Evolutionary conservation across 2,888 invertebrate species (phyloP).

Genomic region (Eupsilia transversa): DNA sequence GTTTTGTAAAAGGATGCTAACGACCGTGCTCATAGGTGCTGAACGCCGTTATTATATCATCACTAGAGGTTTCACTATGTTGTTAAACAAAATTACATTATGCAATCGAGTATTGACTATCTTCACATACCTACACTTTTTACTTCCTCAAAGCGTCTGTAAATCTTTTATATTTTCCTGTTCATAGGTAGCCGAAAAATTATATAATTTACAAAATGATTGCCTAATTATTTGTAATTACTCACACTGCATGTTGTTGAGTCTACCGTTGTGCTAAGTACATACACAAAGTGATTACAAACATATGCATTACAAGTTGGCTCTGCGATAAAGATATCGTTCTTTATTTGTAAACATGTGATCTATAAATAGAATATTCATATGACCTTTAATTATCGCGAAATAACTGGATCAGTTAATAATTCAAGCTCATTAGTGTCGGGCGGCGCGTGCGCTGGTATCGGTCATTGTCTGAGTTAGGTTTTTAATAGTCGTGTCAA

Average conservation of each 20-base stretch:
- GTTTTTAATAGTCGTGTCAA: constrained; percentile 83
- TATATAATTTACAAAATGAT: constrained; percentile 55
- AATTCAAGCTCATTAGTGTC: constrained; percentile 47
- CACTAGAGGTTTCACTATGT: constrained; percentile 84
- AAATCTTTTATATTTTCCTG: constrained; percentile 61
- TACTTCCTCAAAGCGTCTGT: constrained; percentile 76
- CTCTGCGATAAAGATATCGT: constrained; percentile 30
- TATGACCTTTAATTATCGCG: constrained; percentile 54
- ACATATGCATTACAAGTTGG: constrained; percentile 22
- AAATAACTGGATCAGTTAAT: constrained; percentile 57
- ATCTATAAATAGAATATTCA: constrained; percentile 52
- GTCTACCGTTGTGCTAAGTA: constrained; percentile 24
- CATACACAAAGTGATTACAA: constrained; percentile 9
- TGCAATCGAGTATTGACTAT: constrained; percentile 80
- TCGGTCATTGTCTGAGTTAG: constrained; percentile 76
- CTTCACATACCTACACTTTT: constrained; percentile 71
- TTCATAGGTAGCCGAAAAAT: constrained; percentile 51
- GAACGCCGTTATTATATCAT: constrained; percentile 83
- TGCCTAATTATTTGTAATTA: constrained; percentile 49
- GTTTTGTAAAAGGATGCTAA: constrained; percentile 58
- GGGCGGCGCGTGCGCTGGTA: constrained; percentile 56
- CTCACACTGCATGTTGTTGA: constrained; percentile 34
- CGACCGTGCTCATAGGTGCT: constrained; percentile 36
- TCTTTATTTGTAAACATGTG: constrained; percentile 51
- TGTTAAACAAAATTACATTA: constrained; percentile 87